A percentile compares a stretch with the other conserved stretches of the same genome.
Evolutionary conservation across 2,888 invertebrate genomes (phyloP).

Genomic region (Temnothorax ravouxi): DNA sequence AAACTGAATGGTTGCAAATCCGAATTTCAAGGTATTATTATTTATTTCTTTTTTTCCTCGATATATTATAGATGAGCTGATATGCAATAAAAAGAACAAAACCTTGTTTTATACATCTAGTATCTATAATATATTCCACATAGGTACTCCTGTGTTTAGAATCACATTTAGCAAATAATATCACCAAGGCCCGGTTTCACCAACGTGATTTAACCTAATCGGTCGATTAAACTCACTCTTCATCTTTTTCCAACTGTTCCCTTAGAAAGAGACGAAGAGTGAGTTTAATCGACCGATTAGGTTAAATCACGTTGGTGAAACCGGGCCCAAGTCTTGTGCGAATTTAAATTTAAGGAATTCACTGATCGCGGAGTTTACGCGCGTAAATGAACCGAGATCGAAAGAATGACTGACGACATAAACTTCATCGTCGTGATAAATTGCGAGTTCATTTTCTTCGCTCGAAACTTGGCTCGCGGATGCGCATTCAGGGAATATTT

Average conservation of each 20-base stretch:
- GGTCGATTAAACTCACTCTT: too few species aligned
- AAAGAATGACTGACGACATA: neutral
- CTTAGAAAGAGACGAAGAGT: too few species aligned
- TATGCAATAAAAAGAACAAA: neutral
- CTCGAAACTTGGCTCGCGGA: neutral
- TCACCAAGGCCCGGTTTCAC: too few species aligned
- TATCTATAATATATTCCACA: neutral
- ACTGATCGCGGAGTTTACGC: neutral
- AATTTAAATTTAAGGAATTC: neutral
- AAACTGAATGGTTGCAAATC: neutral
- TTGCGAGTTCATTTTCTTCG: neutral
- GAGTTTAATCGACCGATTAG: too few species aligned
- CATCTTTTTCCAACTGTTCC: too few species aligned
- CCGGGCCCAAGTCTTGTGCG: neutral
- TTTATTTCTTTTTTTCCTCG: neutral
- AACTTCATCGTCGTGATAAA: conserved; percentile 23
- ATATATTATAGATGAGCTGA: neutral
- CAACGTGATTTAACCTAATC: too few species aligned
- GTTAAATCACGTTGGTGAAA: too few species aligned
- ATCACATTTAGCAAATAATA: neutral
- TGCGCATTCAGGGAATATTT: conserved; percentile 23
- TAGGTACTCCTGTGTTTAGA: neutral
- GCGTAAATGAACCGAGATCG: neutral
- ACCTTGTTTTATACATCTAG: neutral
- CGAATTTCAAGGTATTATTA: neutral